Base-by-base conservation (phyloP, 2,113 vertebrate genomes). In the Nothobranchius furzeri region DNA sequence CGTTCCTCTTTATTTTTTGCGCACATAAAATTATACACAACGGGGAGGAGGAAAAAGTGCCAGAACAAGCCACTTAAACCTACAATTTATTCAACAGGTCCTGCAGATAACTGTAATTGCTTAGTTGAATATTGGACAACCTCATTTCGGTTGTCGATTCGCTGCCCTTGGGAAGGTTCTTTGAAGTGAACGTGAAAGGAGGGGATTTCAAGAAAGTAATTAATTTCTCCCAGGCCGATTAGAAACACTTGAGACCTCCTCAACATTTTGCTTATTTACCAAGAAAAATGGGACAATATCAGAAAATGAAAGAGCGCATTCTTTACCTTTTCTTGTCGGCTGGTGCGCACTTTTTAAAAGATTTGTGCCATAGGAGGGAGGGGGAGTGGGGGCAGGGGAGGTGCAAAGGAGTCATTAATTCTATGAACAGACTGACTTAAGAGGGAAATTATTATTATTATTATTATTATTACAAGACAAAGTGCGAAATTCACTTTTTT, bases 81-180 rank as follows among this genome's bases (percentile, higher is more conserved):
- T 78, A 86, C 89, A 87, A 87, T 91, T 91, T 91, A 85, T 82
- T 83, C 88, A 87, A 89, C 87, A 86, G 89, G 90, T 90, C 86
- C 78, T 48, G 77, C 71, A 88, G 88, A 92, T 91, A 92, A 69
- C 79, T 90, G 82, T 92, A 90, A 92, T 92, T 91, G 88, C 89
- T 81, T 81, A 83, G 87, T 85, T 85, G 85, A 90, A 89, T 91
- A 88, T 89, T 90, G 85, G 85, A 88, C 87, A 84, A 79, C 79
- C 89, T 90, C 66, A 89, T 90, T 90, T 82, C 89, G 81, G 81
- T 90, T 89, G 88, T 89, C 85, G 91, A 90, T 69, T 91, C 88
- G 84, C 88, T 89, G 89, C 91, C 88, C 87, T 90, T 91, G 91
- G 86, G 91, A 89, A 87, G 86, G 84, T 86, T 87, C 85, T 93